Evolutionary conservation across 92 coral and sea anemone genomes (phyloP), one percentile per base, ranked within the genome.

Genomic region (Porites rus): DNA sequence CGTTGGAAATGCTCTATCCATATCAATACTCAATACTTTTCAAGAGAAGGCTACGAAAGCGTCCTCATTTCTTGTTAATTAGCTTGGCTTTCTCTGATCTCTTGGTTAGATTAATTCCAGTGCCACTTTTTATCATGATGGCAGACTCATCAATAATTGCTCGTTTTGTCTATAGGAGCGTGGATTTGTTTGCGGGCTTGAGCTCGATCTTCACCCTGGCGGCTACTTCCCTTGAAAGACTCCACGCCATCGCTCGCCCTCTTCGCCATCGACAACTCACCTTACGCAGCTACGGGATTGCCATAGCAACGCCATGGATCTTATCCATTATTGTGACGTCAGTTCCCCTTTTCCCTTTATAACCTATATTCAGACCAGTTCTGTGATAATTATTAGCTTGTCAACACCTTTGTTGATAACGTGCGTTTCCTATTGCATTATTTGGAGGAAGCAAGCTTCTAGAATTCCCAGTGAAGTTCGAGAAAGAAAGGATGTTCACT

Each of bases 31-130:
- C 66, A 13, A 80, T 82, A 43, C 83, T 90, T 65, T 54, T 72
- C 43, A 86, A 56, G 50, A 73, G 87, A 18, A 81, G 76, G 81
- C 58, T 90, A 28, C 83, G 83, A 10, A 86, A 87, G 53, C 85
- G 88, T 38, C 87, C 91, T 28, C 93, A 90, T 58, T 86, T 72
- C 58, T 65, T 90, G n/a, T 61, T 90, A 17, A 75, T 90, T 7
- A 90, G 91, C 53, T 83, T 86, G 81, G 86, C 91, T 25, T 61
- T 88, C 13, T 91, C 93, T 65, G 93, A 90, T 72, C 72, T 90
- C 1, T n/a, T 85, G 79, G 92, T 92, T 54, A 92, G 95, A 13
- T 62, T 78, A 31, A 16, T 88, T 0, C 62, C 92, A 0, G 52
- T 90, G 14, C 94, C 94, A 0, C 59, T 84, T 19, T 82, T 38